Evolutionary conservation across 2,888 invertebrate genomes (phyloP).

Genomic region (Amiota mariae): DNA sequence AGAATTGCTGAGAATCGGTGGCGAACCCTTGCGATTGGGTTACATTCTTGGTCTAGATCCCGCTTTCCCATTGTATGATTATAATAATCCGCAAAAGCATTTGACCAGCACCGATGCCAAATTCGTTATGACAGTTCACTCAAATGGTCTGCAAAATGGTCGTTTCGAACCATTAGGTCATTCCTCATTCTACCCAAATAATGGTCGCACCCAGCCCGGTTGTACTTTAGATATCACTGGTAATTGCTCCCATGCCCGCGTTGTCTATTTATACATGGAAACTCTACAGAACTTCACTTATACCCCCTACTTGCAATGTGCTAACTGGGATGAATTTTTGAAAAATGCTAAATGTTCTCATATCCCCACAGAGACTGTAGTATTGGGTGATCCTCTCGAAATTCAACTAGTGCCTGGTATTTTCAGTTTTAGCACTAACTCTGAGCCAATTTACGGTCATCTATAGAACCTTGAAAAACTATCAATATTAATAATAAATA

Average conservation of each 20-base stretch:
- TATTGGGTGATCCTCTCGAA: conserved; percentile 50
- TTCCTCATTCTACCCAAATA: conserved; percentile 75
- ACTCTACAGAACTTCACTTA: conserved; percentile 57
- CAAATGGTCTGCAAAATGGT: conserved; percentile 56
- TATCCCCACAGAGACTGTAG: not conserved
- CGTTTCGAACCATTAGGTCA: conserved; percentile 60
- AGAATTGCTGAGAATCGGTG: conserved; percentile 74
- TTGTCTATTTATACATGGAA: conserved; percentile 71
- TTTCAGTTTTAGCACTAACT: conserved; percentile 46
- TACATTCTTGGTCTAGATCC: conserved; percentile 74
- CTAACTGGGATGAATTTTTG: conserved; percentile 36
- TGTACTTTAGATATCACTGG: conserved; percentile 65
- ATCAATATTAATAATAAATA: too few relatives aligned
- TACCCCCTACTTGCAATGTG: conserved; percentile 44
- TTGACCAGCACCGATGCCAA: conserved; percentile 54
- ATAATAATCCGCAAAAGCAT: conserved; percentile 38
- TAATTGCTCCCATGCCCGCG: conserved; percentile 71
- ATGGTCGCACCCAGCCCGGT: conserved; percentile 75
- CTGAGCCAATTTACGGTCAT: conserved; percentile 27
- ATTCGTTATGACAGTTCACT: conserved; percentile 60
- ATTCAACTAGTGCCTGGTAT: conserved; percentile 39
- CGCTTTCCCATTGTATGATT: conserved; percentile 54
- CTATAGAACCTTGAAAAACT: too few relatives aligned
- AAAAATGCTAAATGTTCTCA: conserved; percentile 35
- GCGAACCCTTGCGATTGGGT: conserved; percentile 63